phyloP scores from a whole-genome alignment of 2,113 vertebrate species.

The Oxyruncus cristatus region DNA sequence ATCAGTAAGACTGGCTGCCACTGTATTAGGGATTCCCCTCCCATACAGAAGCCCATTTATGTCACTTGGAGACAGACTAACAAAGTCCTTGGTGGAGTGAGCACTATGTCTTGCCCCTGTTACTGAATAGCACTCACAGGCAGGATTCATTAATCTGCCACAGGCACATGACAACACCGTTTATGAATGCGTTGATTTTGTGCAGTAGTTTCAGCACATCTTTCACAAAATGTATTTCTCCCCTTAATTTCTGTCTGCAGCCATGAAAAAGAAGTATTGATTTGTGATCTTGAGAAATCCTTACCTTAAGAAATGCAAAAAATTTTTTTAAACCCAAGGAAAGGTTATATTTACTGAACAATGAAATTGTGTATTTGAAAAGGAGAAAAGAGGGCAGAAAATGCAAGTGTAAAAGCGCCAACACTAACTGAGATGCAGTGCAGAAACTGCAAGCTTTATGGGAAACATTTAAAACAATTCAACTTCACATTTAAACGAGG shows the following conservation, averaged over 20 bases:
- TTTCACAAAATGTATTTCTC: not conserved
- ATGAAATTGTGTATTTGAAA: not conserved
- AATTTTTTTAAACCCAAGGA: not conserved
- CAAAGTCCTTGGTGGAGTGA: not conserved
- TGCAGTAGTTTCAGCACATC: not conserved
- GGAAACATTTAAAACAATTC: not conserved
- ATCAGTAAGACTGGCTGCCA: not conserved
- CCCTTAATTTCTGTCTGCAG: not conserved
- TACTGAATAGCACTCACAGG: not conserved
- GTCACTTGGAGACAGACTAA: not conserved
- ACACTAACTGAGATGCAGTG: not conserved
- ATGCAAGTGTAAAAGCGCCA: not conserved
- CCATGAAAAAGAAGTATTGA: not conserved
- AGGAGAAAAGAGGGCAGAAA: not conserved
- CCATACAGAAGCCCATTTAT: not conserved
- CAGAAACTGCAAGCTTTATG: not conserved
- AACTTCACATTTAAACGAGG: conserved; percentile 25
- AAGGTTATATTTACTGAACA: not conserved
- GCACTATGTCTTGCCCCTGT: not conserved
- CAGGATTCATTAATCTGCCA: conserved; percentile 16
- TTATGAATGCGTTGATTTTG: not conserved
- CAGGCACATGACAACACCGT: not conserved
- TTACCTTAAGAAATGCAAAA: not conserved
- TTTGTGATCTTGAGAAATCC: not conserved
- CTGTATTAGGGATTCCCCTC: not conserved